Percentiles rank a stretch among this genome's conserved stretches.
phyloP scores from a whole-genome alignment of 2,797 vertebrate genomes.

The Sylvilagus floridanus region DNA sequence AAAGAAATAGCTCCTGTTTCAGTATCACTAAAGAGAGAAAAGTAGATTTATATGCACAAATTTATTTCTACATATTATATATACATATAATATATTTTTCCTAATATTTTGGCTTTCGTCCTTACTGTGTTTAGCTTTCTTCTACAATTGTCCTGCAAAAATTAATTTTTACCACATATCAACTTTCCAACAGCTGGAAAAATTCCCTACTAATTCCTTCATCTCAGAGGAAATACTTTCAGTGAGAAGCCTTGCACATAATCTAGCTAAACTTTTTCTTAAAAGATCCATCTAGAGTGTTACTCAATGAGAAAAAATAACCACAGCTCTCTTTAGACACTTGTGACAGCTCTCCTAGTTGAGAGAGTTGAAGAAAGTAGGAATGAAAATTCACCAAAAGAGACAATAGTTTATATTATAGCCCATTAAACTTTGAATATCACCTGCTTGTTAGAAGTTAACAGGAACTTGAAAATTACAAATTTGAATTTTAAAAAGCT shows the following conservation, averaged over 20 bases:
- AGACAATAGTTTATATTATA: neutral
- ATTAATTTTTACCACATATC: constrained; percentile 9
- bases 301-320: constrained; percentile 15
- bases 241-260: neutral
- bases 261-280: constrained; percentile 26
- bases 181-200: constrained; percentile 57
- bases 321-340: neutral
- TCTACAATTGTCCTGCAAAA: neutral
- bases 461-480: neutral
- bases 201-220: constrained; percentile 18
- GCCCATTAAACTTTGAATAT: neutral
- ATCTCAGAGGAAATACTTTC: constrained; percentile 22
- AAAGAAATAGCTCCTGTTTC: neutral
- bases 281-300: neutral
- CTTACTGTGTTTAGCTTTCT: neutral
- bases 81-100: neutral
- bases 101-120: constrained; percentile 44
- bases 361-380: constrained; percentile 3
- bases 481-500: neutral
- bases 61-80: constrained; percentile 2
- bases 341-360: neutral
- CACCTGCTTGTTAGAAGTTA: neutral
- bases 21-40: neutral
- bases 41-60: neutral
- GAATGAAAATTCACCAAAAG: neutral